Base-by-base conservation (phyloP, 2,113 vertebrate genomes). In the Scolopax mira region DNA sequence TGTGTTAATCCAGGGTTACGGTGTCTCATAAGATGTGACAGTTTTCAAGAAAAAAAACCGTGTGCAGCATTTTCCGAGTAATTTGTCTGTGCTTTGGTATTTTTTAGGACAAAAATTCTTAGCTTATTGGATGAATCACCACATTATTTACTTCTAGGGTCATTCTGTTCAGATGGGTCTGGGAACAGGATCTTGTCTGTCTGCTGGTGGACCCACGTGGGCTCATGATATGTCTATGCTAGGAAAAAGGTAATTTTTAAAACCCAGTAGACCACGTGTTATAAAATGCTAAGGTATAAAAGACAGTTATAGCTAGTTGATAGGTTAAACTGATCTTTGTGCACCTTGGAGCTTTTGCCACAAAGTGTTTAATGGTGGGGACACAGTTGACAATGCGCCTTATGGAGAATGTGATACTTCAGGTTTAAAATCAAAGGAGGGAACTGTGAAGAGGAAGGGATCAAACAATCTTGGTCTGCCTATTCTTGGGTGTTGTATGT, bases 311-410 rank as follows among this genome's bases (percentile, higher is more conserved):
- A 66, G 31, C 13, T 81, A 28, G 28, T 71, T 85, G 67, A 41
- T 6, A 62, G 52, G 14, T 67, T 44, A 67, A 92, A 51, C 22
- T 42, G 46, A 31, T 37, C 30, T 61, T 79, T 24, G 28, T 58
- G 44, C 14, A 30, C 13, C 18, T 65, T 33, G 30, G 49, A 57
- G 42, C 42, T 74, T 84, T 65, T 44, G 28, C 19, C 51, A 13
- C n/a, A 15, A 31, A 24, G 24, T 18, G 23, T 44, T 61, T 55
- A 48, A 31, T 81, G 58, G 22, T 67, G 33, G 15, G 41, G 21
- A n/a, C 4, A 24, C 16, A 69, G 52, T 18, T 67, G 55, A 28
- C 0, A 7, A 23, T 0, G 0, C 0, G 4, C 25, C 17, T 64
- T 37, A 42, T 0, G 1, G 44, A 48, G 54, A 46, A 41, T 13